A percentile compares a stretch with the other conserved stretches of the same genome.
Evolutionary conservation across 2,888 invertebrate species (phyloP).

Genomic region (Xestia xanthographa): DNA sequence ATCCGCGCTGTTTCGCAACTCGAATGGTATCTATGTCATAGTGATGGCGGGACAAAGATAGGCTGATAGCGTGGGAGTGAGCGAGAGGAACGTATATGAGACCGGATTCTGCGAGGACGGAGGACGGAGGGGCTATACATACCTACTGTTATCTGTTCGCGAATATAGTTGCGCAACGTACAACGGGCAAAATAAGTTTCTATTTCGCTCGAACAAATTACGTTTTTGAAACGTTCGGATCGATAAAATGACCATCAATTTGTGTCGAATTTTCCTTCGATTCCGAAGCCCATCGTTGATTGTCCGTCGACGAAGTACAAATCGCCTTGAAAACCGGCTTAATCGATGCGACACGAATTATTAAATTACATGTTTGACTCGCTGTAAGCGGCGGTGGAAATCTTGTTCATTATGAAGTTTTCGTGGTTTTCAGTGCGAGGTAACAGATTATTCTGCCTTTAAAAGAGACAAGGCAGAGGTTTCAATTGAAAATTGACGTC

Average conservation of each 20-base stretch:
- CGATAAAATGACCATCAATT: constrained; percentile 59
- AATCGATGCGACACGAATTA: constrained; percentile 79
- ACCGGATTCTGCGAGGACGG: constrained; percentile 87
- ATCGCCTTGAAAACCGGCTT: constrained; percentile 73
- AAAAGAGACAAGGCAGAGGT: constrained; percentile 67
- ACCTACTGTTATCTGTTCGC: constrained; percentile 88
- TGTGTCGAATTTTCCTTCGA: constrained; percentile 64
- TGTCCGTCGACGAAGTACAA: constrained; percentile 64
- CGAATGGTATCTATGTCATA: constrained; percentile 88
- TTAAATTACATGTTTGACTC: constrained; percentile 78
- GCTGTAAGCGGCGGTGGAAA: constrained; percentile 83
- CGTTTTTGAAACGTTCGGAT: constrained; percentile 60
- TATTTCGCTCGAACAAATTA: constrained; percentile 71
- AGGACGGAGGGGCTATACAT: constrained; percentile 86
- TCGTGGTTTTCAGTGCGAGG: constrained; percentile 57
- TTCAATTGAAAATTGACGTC: neutral
- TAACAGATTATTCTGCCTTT: constrained; percentile 58
- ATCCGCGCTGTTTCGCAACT: constrained; percentile 90
- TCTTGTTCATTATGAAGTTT: constrained; percentile 65
- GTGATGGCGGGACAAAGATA: constrained; percentile 74
- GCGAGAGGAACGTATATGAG: constrained; percentile 72
- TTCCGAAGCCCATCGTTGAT: constrained; percentile 68
- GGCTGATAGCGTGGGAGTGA: constrained; percentile 68
- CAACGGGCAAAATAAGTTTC: constrained; percentile 85
- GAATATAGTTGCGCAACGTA: constrained; percentile 89